Evolutionary conservation across 1,140 invertebrate genomes (phyloP), one percentile per base, ranked within the genome.

Genomic region (Alviniconcha marisindica): DNA sequence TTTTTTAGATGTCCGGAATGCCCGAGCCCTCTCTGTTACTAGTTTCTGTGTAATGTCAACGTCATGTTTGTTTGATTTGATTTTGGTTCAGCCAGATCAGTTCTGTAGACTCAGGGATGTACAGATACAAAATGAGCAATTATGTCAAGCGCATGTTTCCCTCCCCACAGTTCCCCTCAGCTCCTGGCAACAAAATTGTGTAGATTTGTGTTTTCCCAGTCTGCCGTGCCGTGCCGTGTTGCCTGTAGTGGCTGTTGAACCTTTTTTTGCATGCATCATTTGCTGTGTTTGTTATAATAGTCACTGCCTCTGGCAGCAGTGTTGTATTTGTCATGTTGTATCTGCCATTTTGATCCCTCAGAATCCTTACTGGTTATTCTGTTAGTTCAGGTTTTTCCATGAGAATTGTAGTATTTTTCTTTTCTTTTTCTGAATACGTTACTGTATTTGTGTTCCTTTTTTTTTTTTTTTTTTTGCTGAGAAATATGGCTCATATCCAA

Each of bases 331-430:
- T 42, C 24, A 15, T 71, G 69, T 40, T 14, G 4, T 3, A 2
- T 40, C 21, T 76, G 73, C 73, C 73, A 76, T 76, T 76, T 76
- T 76, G 73, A 76, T 76, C 73, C 73, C 73, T 76, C 73, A 1
- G 7, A 31, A 51, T 76, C 44, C 73, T 76, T 76, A 76, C 24
- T 33, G 71, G 71, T 74, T 74, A 10, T 33, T 5, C 36, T 66
- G 31, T 66, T 5, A 71, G n/a, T 21, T 38, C 33, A 33, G 3
- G 1, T 51, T 76, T 51, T 48, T 76, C 28, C n/a, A 28, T 10
- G 40, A 18, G 21, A 42, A 21, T 74, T 74, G 3, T 74, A 38
- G 5, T 51, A 14, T 0, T 28, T 76, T 74, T 76, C 28, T 51
- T 76, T 48, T 76, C 24, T 44, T 12, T 3, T 74, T 74, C 2